Evolutionary conservation across 2,797 vertebrate species (phyloP).

Genomic region (Cygnus olor): DNA sequence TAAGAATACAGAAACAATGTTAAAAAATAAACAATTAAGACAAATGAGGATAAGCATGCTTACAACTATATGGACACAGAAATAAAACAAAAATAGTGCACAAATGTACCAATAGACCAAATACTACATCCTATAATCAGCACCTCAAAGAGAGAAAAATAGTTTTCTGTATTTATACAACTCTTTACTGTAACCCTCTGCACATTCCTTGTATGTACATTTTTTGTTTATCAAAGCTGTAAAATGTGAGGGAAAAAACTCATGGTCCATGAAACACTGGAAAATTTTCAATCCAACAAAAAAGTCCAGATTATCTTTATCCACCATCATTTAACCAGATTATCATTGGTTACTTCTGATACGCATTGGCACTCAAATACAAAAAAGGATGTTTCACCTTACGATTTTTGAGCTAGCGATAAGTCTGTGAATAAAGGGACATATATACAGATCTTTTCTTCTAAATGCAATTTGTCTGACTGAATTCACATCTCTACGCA

Average conservation of each 20-base stretch:
- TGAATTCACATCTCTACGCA: neutral
- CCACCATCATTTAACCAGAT: neutral
- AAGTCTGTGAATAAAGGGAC: neutral
- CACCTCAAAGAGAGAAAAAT: no score
- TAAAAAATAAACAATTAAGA: neutral
- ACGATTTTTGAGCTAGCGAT: neutral
- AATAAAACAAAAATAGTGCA: neutral
- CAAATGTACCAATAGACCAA: neutral
- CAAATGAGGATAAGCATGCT: neutral
- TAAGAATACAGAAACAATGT: neutral
- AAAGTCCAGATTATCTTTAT: neutral
- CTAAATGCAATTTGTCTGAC: neutral
- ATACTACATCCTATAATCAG: neutral
- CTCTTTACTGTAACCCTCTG: neutral
- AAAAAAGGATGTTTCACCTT: neutral
- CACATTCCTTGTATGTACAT: neutral
- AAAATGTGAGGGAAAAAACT: neutral
- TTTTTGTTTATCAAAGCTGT: neutral
- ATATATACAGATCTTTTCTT: neutral
- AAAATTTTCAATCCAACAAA: neutral
- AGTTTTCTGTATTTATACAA: neutral
- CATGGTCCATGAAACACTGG: neutral
- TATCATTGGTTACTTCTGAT: neutral
- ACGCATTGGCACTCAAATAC: neutral
- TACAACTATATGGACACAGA: neutral